Conservation (phyloP, 2,888 invertebrate genomes). For the Hofmannophila pseudospretella region DNA sequence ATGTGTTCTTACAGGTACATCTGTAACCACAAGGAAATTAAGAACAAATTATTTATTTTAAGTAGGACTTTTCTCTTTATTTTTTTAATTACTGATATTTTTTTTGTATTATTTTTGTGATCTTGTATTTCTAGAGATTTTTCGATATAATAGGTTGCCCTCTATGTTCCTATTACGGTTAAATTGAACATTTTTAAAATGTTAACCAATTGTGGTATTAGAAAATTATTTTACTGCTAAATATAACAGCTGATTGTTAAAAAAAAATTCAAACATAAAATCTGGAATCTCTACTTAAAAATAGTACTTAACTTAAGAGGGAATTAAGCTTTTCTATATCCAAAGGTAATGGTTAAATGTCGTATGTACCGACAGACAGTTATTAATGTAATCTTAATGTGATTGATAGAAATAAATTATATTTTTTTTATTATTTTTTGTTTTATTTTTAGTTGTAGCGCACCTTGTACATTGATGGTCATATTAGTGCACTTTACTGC, state of each 20-base stretch:
- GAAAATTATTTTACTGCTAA: conserved; percentile 10
- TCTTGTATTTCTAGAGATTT: conserved; percentile 47
- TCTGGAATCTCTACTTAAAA: conserved; percentile 70
- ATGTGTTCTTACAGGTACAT: conserved; percentile 67
- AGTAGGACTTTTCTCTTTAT: conserved; percentile 23
- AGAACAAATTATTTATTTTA: conserved; percentile 50
- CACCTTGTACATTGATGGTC: too few species aligned
- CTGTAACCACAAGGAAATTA: conserved; percentile 58
- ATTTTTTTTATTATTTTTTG: conserved; percentile 61
- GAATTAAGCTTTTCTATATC: conserved; percentile 40
- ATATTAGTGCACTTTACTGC: too few species aligned
- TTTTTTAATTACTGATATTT: conserved; percentile 26
- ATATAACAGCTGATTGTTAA: conserved; percentile 16
- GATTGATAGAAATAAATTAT: conserved; percentile 62
- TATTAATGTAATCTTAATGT: conserved; percentile 49
- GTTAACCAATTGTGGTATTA: conserved; percentile 23
- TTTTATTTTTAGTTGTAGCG: conserved; percentile 62
- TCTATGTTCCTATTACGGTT: conserved; percentile 51
- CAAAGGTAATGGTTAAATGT: conserved; percentile 53
- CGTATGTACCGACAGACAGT: conserved; percentile 42
- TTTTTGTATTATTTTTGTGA: conserved; percentile 41
- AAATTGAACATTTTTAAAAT: conserved; percentile 21
- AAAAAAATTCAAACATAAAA: conserved; percentile 12
- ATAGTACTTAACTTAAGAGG: conserved; percentile 70
- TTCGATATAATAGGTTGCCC: conserved; percentile 38